These are phyloP conservation scores for Brachyistius frenatus DNA, from an alignment of 2,113 vertebrate species.

Conservation along the genomic window DNA sequence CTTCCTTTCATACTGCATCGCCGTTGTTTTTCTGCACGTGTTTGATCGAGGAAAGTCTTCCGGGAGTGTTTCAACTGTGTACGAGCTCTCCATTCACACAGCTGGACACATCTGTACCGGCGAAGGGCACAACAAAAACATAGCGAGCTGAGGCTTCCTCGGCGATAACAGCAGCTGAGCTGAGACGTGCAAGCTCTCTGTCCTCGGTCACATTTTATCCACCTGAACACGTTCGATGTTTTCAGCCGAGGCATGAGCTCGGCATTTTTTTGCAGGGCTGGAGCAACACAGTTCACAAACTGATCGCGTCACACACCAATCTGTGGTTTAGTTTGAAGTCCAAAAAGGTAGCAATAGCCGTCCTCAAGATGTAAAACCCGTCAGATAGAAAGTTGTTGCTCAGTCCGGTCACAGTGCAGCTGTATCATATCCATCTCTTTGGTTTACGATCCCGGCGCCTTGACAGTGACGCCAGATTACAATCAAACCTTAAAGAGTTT, in stretches of 20 bases:
- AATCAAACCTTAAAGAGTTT: slow-evolving; percentile 51
- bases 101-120: background rate
- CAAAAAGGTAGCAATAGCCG: background rate
- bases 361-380: background rate
- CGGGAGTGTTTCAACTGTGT: background rate
- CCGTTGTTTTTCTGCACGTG: background rate
- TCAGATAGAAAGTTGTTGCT: background rate
- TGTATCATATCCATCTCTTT: background rate
- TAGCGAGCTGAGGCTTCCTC: background rate
- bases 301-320: background rate
- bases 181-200: background rate
- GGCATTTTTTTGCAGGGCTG: no score
- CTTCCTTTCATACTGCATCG: background rate
- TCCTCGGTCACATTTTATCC: slow-evolving; percentile 12
- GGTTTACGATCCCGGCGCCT: slow-evolving; percentile 7
- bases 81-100: background rate
- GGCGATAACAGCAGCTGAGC: background rate
- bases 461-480: slow-evolving; percentile 34
- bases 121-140: background rate
- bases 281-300: background rate
- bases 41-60: background rate
- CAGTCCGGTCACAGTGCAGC: background rate
- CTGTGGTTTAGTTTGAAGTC: background rate
- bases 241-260: background rate
- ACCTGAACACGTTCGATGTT: background rate